Base-by-base conservation (phyloP, 2,888 invertebrate genomes). In the Pyrrhosoma nymphula region DNA sequence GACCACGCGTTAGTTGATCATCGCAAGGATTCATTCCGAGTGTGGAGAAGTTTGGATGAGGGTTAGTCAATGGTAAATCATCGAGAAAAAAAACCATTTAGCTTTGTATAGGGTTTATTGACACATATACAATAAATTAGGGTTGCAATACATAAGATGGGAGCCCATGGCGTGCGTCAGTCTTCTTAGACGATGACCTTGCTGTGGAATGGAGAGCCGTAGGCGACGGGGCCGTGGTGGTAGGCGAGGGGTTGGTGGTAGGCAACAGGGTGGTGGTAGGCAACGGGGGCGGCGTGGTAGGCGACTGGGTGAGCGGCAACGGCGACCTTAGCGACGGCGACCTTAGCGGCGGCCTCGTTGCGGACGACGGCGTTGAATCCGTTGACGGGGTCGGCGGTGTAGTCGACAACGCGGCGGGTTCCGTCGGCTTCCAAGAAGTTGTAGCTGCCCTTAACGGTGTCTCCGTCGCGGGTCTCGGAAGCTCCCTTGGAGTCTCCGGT, bases 221-320 rank as follows among this genome's bases (percentile, higher is more conserved):
- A 23, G n/a, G 88, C 88, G 88, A 88, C 56, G 35, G 56, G 39
- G 56, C 88, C 88, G 69, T 88, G 55, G 69, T 35, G 90, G 16
- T 56, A 82, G 14, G 56, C 88, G 30, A 95, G 6, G n/a, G 95
- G 56, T n/a, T 35, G 14, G 56, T 56, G 23, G 56, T 82, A 82
- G 82, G 82, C 82, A 1, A 35, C 18, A 82, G 95, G 95, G 95
- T 63, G 75, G 88, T 18, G 90, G 55, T 90, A 26, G 56, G 95
- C 82, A 14, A 56, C 26, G 35, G 95, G 95, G 56, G 96, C 96
- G n/a, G 95, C 95, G 56, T 95, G 95, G 88, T 55, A 96, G 60
- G 69, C 63, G 35, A 95, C 95, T 23, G 95, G 95, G 82, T n/a
- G 95, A 91, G 16, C 90, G 95, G 90, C 95, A 88, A 55, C n/a